Evolutionary conservation across 2,888 invertebrate genomes (phyloP).

Genomic region (Temnothorax ravouxi): DNA sequence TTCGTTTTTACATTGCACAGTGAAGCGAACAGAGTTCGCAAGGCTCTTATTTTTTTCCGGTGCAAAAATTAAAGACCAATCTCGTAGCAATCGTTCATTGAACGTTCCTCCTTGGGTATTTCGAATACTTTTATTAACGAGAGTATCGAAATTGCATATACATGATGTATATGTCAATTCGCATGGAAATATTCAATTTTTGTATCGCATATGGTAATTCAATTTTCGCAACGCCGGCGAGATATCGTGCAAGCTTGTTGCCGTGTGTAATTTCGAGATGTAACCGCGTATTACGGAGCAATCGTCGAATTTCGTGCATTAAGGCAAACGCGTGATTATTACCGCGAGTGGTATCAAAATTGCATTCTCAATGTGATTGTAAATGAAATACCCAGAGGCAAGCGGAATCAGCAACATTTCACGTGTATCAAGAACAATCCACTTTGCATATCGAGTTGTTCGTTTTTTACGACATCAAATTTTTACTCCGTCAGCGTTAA

Average conservation of each 20-base stretch:
- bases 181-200: constrained; percentile 55
- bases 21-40: neutral
- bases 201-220: constrained; percentile 41
- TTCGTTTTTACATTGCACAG: neutral
- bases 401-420: constrained; percentile 13
- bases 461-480: constrained; percentile 12
- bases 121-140: constrained; percentile 67
- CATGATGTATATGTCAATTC: constrained; percentile 29
- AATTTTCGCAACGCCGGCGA: constrained; percentile 37
- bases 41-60: neutral
- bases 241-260: constrained; percentile 8
- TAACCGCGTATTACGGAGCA: constrained; percentile 64
- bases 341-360: constrained; percentile 41
- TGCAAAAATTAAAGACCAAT: constrained; percentile 44
- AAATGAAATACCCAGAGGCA: constrained; percentile 19
- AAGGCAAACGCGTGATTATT: constrained; percentile 21
- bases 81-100: neutral
- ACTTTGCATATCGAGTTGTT: constrained; percentile 8
- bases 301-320: constrained; percentile 42
- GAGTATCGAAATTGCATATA: constrained; percentile 67
- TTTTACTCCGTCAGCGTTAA: constrained; percentile 20
- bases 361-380: constrained; percentile 28
- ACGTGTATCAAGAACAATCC: neutral
- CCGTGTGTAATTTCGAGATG: constrained; percentile 60
- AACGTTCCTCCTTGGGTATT: constrained; percentile 35